Base-by-base conservation (phyloP, 2,113 vertebrate species). In the Lepisosteus osseus region DNA sequence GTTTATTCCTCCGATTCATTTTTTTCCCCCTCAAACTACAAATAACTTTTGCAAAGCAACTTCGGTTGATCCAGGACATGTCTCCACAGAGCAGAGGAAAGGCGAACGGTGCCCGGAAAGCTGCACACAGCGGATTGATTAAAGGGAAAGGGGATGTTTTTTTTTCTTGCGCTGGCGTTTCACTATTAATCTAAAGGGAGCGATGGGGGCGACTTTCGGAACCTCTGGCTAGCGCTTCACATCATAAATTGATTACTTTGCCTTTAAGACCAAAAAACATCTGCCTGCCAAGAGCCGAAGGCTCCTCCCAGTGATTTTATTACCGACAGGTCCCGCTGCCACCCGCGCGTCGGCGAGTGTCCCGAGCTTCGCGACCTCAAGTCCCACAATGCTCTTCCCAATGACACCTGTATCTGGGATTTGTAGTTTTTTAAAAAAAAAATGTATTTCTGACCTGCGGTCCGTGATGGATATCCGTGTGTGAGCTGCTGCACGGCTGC, bases 201-300 rank as follows among this genome's bases (percentile, higher is more conserved):
- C 29, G 29, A 66, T 45, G 44, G 40, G 51, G 17, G 43, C 29
- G 71, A 77, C 75, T 70, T 72, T 68, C 54, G 63, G 71, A 72
- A 66, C 56, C 61, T 71, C 70, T 55, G 65, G 74, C 64, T 62
- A 68, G 70, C 78, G 78, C 80, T 80, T 80, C 74, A 78, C 76
- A 73, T 77, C 73, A 9, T 67, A 79, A 76, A 54, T 81, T 75
- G 79, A 81, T 81, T 80, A 81, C 81, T 83, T 85, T 79, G 75
- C 83, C 83, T 85, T 85, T 85, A 85, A 85, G 79, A 83, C 81
- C 78, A 77, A 74, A 79, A 76, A 76, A 70, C 81, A 79, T 78
- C 73, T 73, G 75, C 79, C 72, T 83, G 81, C 67, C 79, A 78
- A 72, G 71, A 74, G 63, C 57, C 54, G 51, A 61, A 79, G 75